Percentiles rank a stretch among this genome's conserved stretches.
Evolutionary conservation across 2,113 vertebrate genomes (phyloP).

Genomic region (Gnathonemus longibarbis): DNA sequence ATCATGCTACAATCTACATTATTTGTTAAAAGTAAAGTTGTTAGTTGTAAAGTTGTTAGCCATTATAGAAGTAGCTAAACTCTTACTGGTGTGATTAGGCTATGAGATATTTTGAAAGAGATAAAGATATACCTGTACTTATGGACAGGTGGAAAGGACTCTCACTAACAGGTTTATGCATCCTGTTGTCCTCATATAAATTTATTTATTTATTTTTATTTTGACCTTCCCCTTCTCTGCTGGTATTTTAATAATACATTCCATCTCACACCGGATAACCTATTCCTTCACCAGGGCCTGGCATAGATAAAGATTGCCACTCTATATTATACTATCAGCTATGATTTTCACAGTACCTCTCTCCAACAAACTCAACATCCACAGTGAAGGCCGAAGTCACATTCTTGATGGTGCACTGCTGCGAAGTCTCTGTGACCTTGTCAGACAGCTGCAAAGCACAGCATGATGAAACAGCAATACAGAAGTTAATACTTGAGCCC

Average conservation of each 20-base stretch:
- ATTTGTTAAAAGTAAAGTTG: neutral
- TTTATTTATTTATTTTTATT: neutral
- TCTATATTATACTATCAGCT: constrained; percentile 7
- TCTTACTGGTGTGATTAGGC: neutral
- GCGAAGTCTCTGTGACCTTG: constrained; percentile 9
- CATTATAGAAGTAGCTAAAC: neutral
- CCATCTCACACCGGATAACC: neutral
- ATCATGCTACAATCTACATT: neutral
- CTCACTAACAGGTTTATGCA: neutral
- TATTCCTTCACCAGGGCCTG: neutral
- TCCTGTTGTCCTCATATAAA: neutral
- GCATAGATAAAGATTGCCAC: constrained; percentile 13
- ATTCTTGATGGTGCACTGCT: neutral
- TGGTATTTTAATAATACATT: constrained; percentile 23
- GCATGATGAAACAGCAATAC: constrained; percentile 9
- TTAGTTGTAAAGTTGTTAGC: neutral
- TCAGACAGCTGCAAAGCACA: neutral
- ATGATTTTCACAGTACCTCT: neutral
- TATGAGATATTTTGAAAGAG: neutral
- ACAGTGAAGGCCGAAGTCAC: neutral
- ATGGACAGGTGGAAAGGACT: neutral
- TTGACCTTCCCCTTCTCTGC: constrained; percentile 16
- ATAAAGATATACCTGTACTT: neutral
- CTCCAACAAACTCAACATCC: neutral
- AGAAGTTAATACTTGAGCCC: neutral